Evolutionary conservation across 2,888 invertebrate genomes (phyloP).

Genomic region (Nesidiocoris tenuis): DNA sequence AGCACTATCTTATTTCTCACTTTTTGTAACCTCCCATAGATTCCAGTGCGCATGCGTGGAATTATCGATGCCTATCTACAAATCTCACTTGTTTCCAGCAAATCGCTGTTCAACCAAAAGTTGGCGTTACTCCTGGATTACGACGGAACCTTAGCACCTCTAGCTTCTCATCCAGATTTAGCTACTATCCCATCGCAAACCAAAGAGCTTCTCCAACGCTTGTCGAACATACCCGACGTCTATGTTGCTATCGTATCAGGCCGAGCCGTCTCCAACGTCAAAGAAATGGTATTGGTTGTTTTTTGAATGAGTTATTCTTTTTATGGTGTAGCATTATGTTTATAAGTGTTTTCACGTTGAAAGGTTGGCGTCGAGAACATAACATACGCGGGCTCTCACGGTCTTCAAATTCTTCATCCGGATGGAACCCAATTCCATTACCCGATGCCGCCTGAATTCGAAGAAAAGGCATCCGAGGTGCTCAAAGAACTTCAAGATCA

Average conservation of each 20-base stretch:
- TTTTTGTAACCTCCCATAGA: no score
- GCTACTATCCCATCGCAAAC: conserved; percentile 84
- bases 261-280: conserved; percentile 82
- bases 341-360: no score
- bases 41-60: no score
- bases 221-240: conserved; percentile 81
- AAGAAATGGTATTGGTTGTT: conserved; percentile 83
- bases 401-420: conserved; percentile 82
- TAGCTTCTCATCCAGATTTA: conserved; percentile 85
- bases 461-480: conserved; percentile 74
- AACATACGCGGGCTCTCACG: conserved; percentile 88
- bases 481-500: conserved; percentile 79
- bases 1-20: no score
- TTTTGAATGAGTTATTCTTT: no score
- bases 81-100: conserved; percentile 13
- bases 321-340: no score
- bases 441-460: conserved; percentile 83
- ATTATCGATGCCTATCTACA: no score
- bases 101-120: conserved; percentile 60
- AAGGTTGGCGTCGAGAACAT: conserved; percentile 84
- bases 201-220: conserved; percentile 75
- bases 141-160: conserved; percentile 84
- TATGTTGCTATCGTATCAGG: conserved; percentile 86
- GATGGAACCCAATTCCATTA: conserved; percentile 88
- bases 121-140: conserved; percentile 80